Evolutionary conservation across 2,113 vertebrate species (phyloP).

Genomic region (Platysternon megacephalum): DNA sequence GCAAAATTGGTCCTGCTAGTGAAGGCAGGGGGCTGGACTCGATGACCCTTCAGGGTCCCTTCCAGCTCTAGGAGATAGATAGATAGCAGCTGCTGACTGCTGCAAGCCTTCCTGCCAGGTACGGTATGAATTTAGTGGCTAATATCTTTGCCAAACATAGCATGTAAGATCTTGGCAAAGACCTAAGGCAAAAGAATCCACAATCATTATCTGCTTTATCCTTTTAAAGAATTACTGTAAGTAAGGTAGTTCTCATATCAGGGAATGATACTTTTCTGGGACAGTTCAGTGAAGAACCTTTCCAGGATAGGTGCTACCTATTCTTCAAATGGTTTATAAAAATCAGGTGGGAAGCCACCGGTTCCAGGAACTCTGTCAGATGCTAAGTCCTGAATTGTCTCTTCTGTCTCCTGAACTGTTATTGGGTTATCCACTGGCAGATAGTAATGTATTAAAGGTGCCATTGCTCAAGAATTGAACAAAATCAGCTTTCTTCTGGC

Average conservation of each 20-base stretch:
- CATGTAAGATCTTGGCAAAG: background rate
- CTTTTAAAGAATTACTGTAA: constrained; percentile 61
- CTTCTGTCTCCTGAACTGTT: constrained; percentile 46
- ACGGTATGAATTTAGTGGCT: background rate
- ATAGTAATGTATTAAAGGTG: constrained; percentile 68
- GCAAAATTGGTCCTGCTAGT: too few species aligned
- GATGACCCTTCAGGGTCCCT: too few species aligned
- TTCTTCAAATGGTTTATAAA: background rate
- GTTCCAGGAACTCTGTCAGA: constrained; percentile 5
- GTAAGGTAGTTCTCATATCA: constrained; percentile 48
- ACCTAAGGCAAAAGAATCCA: background rate
- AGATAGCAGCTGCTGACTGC: background rate
- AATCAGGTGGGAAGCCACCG: background rate
- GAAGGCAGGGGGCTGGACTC: too few species aligned
- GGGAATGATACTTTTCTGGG: background rate
- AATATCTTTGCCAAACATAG: constrained; percentile 21
- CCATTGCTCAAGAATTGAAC: constrained; percentile 69
- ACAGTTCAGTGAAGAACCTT: background rate
- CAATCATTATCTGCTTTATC: background rate
- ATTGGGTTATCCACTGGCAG: constrained; percentile 44
- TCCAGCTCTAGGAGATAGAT: too few species aligned
- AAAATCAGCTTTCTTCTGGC: constrained; percentile 64
- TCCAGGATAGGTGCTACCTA: background rate
- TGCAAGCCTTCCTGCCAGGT: background rate
- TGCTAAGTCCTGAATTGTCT: constrained; percentile 43